A percentile compares a stretch with the other conserved stretches of the same genome.
Evolutionary conservation across 1,140 invertebrate species (phyloP).

Genomic region (Brachystomella parvula): DNA sequence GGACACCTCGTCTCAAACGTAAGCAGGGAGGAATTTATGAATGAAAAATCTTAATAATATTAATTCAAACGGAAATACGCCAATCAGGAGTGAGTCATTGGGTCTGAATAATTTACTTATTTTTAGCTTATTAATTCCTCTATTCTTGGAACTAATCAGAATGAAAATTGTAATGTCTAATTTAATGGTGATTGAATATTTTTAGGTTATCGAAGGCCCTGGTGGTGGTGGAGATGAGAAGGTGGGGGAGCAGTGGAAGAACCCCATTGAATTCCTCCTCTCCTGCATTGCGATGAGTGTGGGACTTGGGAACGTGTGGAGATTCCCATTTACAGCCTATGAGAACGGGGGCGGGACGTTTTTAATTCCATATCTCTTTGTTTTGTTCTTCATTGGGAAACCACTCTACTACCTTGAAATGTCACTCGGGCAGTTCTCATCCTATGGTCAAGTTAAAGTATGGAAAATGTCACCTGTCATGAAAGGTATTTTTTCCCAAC

Average conservation of each 20-base stretch:
- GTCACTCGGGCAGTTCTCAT: constrained; percentile 53
- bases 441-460: constrained; percentile 50
- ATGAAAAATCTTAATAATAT: too few species aligned
- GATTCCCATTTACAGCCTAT: constrained; percentile 40
- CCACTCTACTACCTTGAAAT: constrained; percentile 57
- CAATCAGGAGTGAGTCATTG: too few species aligned
- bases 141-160: background rate
- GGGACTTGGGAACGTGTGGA: constrained; percentile 78
- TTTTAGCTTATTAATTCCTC: background rate
- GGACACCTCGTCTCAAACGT: background rate
- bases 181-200: background rate
- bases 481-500: background rate
- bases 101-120: too few species aligned
- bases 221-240: constrained; percentile 24
- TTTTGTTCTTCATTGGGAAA: constrained; percentile 46
- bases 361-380: constrained; percentile 18
- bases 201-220: background rate
- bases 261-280: constrained; percentile 53
- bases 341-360: constrained; percentile 24
- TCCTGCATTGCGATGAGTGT: constrained; percentile 70
- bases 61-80: too few species aligned
- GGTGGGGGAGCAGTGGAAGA: constrained; percentile 47
- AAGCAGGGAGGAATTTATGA: too few species aligned
- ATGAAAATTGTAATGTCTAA: too few species aligned
- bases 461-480: constrained; percentile 52